These are phyloP conservation scores for Idaea aversata DNA, from an alignment of 2,888 invertebrate species.

Conservation along the genomic window DNA sequence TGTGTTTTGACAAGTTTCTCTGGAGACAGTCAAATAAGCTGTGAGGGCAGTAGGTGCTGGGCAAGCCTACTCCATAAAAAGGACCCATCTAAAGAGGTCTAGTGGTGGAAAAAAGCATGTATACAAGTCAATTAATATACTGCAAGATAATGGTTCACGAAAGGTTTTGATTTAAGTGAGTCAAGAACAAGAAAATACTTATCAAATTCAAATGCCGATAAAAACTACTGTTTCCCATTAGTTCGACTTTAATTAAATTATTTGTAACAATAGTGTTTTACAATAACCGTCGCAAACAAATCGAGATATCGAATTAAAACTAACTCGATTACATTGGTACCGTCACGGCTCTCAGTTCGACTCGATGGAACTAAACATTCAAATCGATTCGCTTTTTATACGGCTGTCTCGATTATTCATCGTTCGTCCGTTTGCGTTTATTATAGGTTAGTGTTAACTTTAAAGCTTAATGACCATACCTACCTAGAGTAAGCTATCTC, in stretches of 20 bases:
- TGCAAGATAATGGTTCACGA: too few species aligned
- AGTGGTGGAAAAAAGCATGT: too few species aligned
- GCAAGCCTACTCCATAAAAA: too few species aligned
- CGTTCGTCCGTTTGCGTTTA: background rate
- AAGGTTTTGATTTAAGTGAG: too few species aligned
- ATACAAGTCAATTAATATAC: too few species aligned
- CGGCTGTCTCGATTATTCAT: background rate
- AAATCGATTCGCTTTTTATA: background rate
- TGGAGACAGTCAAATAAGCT: too few species aligned
- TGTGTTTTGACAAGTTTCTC: too few species aligned
- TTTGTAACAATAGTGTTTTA: background rate
- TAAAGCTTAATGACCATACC: background rate
- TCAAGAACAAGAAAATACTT: too few species aligned
- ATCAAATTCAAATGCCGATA: too few species aligned
- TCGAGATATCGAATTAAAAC: background rate
- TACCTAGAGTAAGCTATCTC: background rate
- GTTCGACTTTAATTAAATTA: background rate
- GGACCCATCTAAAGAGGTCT: too few species aligned
- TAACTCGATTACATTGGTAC: background rate
- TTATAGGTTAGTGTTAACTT: background rate
- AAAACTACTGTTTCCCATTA: background rate
- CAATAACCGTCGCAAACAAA: background rate
- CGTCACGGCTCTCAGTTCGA: background rate
- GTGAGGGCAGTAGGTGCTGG: too few species aligned
- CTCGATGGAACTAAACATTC: background rate